Evolutionary conservation across 2,888 invertebrate species (phyloP), one percentile per base, ranked within the genome.

Genomic region (Flexamia atlantica): DNA sequence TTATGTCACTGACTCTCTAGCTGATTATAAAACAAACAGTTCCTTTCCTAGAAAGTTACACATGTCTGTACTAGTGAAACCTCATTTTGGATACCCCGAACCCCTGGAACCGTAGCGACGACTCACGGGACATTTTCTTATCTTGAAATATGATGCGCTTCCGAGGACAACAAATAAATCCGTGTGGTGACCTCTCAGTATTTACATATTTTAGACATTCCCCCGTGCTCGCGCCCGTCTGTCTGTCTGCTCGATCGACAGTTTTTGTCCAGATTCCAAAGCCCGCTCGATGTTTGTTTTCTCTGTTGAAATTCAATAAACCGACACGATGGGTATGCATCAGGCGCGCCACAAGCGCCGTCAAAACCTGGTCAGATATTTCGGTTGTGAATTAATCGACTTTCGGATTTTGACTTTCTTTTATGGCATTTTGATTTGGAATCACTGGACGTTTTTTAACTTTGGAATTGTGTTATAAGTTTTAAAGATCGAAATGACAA

Each of bases 141-240:
- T 46, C 50, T 76, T 76, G 76, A 76, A 76, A 76, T 76, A 76
- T 76, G 46, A 76, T 20, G 74, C 76, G 76, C 76, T 50, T 23
- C 76, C 17, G 14, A 23, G 23, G 72, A 76, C 46, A 25, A 72
- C 32, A 72, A 42, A 72, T 36, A 42, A 42, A 72, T 23, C 23
- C 23, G 42, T 1, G 7, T 7, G 46, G 25, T 76, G 50, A 76
- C 76, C 76, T 46, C 50, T 42, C 42, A 0, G 23, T 25, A 76
- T 76, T 50, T 76, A 76, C 76, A 76, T 76, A 42, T 40, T 72
- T 72, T 72, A 42, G 72, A 23, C 72, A 72, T 76, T 50, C 76
- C 76, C 23, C 4, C 32, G 23, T 20, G 42, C 72, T 42, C 36
- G 72, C n/a, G 7, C 42, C 17, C 20, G 40, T 72, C 30, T 5